Evolutionary conservation across 92 coral and sea anemone species (phyloP).

Genomic region (Siderastrea siderea): DNA sequence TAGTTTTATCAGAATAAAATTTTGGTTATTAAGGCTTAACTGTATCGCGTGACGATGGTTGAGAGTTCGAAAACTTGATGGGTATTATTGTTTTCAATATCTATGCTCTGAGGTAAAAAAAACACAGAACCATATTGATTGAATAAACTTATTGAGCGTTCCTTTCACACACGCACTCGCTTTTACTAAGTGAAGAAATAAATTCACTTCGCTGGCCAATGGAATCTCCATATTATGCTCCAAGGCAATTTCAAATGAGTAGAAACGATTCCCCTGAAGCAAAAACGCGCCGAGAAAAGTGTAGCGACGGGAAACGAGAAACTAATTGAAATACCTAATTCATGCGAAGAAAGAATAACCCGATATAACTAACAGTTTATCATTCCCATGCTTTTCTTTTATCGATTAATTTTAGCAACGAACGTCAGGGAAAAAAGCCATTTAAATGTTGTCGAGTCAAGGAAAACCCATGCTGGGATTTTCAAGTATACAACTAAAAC

Average conservation of each 20-base stretch:
- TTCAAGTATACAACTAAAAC: not conserved
- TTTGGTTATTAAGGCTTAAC: not conserved
- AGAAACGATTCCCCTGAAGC: not conserved
- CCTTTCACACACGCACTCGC: not conserved
- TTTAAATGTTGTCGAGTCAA: not conserved
- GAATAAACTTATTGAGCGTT: not conserved
- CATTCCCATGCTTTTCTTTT: not conserved
- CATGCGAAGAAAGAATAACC: not conserved
- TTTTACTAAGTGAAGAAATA: not conserved
- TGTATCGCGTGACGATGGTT: slow-evolving; percentile 1
- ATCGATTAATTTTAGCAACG: not conserved
- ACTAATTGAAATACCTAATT: not conserved
- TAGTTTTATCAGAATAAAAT: not conserved
- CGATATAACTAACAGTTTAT: not conserved
- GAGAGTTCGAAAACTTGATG: not conserved
- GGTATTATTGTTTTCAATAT: slow-evolving; percentile 17
- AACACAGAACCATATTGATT: not conserved
- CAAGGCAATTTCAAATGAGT: not conserved
- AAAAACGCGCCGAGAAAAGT: not conserved
- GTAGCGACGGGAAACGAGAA: not conserved
- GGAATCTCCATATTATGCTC: not conserved
- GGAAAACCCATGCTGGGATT: slow-evolving; percentile 32
- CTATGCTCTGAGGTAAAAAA: slow-evolving; percentile 5
- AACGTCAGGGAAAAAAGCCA: not conserved
- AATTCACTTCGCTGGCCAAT: not conserved